Evolutionary conservation across 2,888 invertebrate species (phyloP).

Genomic region (Endotricha flammealis): DNA sequence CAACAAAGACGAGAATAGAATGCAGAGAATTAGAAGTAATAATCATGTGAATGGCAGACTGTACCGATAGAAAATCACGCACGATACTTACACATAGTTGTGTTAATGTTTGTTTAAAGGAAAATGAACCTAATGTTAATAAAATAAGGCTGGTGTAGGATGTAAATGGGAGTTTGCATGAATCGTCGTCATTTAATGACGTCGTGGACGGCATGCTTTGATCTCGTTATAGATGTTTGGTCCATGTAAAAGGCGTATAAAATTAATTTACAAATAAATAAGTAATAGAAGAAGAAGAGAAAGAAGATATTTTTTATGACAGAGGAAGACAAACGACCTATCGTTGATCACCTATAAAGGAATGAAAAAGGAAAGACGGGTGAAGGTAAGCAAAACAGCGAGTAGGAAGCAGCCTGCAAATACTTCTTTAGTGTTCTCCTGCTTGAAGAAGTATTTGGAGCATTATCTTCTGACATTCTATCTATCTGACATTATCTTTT

Average conservation of each 20-base stretch:
- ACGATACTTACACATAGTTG: conserved; percentile 25
- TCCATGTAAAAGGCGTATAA: conserved; percentile 20
- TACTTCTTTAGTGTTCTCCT: too few relatives aligned
- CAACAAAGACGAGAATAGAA: neutral
- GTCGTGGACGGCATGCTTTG: conserved; percentile 60
- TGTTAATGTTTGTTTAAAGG: conserved; percentile 3
- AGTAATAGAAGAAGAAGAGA: too few relatives aligned
- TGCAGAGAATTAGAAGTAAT: neutral
- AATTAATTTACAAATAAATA: neutral
- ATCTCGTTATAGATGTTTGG: conserved; percentile 44
- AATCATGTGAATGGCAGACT: conserved; percentile 19
- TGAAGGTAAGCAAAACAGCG: too few relatives aligned
- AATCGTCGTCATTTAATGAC: conserved; percentile 59
- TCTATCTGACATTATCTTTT: too few relatives aligned
- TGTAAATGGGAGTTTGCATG: neutral
- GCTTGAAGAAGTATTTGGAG: too few relatives aligned
- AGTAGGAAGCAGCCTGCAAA: too few relatives aligned
- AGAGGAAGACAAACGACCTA: too few relatives aligned
- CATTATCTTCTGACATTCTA: too few relatives aligned
- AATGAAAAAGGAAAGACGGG: too few relatives aligned
- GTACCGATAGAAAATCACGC: conserved; percentile 45
- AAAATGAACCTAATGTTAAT: conserved; percentile 19
- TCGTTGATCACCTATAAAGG: too few relatives aligned
- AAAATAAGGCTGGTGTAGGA: neutral
- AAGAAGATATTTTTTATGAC: too few relatives aligned